Conservation (phyloP, 2,113 vertebrate species). For the Andinoacara biseriatus region DNA sequence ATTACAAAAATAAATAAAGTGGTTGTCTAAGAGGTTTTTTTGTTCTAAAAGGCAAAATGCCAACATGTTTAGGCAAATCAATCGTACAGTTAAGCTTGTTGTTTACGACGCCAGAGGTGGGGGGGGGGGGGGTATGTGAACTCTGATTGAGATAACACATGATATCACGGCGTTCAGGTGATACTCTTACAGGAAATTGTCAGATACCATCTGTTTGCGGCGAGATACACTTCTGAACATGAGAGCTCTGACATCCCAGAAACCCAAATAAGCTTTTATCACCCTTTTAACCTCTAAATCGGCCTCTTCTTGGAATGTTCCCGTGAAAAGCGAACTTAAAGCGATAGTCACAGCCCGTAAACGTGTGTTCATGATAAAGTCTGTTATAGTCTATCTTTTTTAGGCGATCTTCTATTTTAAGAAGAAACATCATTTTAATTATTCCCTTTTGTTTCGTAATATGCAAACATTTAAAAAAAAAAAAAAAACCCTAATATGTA, state of each 20-base stretch:
- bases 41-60: not conserved
- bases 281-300: not conserved
- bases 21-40: not conserved
- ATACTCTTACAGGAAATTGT: constrained; percentile 8
- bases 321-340: not conserved
- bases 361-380: not conserved
- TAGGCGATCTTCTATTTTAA: not conserved
- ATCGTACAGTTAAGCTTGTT: not conserved
- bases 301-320: not conserved
- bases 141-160: not conserved
- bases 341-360: not conserved
- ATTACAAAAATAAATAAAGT: not conserved
- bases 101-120: not conserved
- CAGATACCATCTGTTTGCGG: constrained; percentile 22
- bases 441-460: not conserved
- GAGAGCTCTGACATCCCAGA: not conserved
- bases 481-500: not conserved
- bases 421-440: not conserved
- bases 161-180: not conserved
- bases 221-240: not conserved
- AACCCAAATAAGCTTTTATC: not conserved
- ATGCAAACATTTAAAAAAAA: not conserved
- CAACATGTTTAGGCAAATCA: not conserved
- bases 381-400: not conserved
- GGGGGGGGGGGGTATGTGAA: not conserved